Conservation (phyloP, 2,888 invertebrate species). For the Allolobophora icterica region DNA sequence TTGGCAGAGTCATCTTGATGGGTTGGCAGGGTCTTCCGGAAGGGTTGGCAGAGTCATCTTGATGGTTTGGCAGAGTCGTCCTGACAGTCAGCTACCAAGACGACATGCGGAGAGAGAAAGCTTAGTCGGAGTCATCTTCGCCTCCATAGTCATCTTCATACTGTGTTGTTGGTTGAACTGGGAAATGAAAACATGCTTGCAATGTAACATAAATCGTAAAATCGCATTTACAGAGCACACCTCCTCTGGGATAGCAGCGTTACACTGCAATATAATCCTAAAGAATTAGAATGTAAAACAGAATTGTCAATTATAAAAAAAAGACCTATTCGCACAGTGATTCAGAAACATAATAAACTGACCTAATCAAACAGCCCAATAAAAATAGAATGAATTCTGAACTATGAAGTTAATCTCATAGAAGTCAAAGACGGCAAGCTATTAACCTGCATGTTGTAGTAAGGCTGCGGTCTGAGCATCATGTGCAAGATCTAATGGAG, state of each 20-base stretch:
- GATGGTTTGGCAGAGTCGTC: neutral
- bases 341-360: neutral
- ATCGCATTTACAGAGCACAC: neutral
- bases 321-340: neutral
- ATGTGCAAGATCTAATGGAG: constrained; percentile 69
- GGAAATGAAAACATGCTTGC: constrained; percentile 18
- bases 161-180: constrained; percentile 27
- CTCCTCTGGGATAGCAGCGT: neutral
- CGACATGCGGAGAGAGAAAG: neutral
- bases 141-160: constrained; percentile 43
- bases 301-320: neutral
- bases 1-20: constrained; percentile 1
- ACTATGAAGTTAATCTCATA: too few species aligned
- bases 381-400: neutral
- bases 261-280: neutral
- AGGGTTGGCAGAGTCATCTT: too few species aligned
- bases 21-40: neutral
- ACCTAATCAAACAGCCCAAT: neutral
- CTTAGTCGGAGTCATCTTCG: constrained; percentile 48
- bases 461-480: constrained; percentile 65
- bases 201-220: neutral
- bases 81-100: neutral
- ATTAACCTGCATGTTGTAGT: constrained; percentile 60
- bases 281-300: neutral
- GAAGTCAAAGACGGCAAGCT: neutral